Conservation (phyloP, 2,888 invertebrate species). For the Thecocarcelia acutangulata region DNA sequence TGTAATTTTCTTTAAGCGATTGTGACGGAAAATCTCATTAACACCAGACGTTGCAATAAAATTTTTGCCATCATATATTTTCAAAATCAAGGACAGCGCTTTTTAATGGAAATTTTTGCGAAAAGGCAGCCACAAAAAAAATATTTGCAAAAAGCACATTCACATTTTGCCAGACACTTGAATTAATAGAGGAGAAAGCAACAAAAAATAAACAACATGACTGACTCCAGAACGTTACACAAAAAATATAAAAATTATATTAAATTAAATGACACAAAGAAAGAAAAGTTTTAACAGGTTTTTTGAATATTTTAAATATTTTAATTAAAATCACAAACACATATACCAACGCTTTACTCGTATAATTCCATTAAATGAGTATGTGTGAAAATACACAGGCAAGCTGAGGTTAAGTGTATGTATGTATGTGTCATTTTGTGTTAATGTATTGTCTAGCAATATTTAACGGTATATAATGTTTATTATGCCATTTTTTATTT, state of each 20-base stretch:
- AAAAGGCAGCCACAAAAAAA: background rate
- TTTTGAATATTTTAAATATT: slow-evolving; percentile 21
- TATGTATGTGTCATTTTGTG: background rate
- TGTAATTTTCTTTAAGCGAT: slow-evolving; percentile 28
- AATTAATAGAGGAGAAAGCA: slow-evolving; percentile 25
- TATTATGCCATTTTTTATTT: background rate
- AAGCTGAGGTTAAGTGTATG: background rate
- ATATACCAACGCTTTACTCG: background rate
- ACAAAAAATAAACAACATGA: background rate
- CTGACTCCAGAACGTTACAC: background rate
- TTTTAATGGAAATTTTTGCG: background rate
- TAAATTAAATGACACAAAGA: slow-evolving; percentile 21
- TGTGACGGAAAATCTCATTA: slow-evolving; percentile 44
- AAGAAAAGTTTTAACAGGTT: slow-evolving; percentile 33
- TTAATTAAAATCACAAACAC: slow-evolving; percentile 36
- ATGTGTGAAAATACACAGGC: background rate
- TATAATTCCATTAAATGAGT: background rate
- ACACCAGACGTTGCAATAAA: slow-evolving; percentile 6
- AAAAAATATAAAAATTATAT: no score
- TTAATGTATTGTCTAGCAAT: slow-evolving; percentile 32
- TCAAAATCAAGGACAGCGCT: slow-evolving; percentile 17
- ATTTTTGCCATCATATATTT: background rate
- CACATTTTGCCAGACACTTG: slow-evolving; percentile 26
- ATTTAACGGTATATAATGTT: slow-evolving; percentile 24
- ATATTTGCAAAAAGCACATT: background rate